phyloP scores from a whole-genome alignment of 2,888 invertebrate species.

The Acronicta aceris region DNA sequence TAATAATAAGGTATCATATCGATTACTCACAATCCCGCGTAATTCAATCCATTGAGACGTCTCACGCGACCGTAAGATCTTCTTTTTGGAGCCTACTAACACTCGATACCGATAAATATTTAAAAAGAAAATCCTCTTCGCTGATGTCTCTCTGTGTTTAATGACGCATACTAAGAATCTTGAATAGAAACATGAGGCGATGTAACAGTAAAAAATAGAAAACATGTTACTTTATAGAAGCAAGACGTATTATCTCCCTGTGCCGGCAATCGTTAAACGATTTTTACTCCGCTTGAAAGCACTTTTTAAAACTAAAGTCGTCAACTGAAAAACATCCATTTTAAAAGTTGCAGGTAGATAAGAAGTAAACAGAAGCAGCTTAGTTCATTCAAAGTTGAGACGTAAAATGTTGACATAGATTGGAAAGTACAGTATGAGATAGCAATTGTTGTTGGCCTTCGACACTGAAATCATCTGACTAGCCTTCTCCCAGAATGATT shows the following conservation, averaged over 20 bases:
- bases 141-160: conserved; percentile 33
- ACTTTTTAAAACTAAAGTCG: conserved; percentile 72
- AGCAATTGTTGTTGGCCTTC: neutral
- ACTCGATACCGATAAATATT: conserved; percentile 47
- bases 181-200: conserved; percentile 32
- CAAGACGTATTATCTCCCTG: conserved; percentile 41
- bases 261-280: conserved; percentile 60
- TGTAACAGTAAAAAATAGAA: conserved; percentile 18
- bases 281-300: conserved; percentile 68
- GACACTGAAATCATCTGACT: neutral
- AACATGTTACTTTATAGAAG: conserved; percentile 20
- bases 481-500: neutral
- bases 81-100: conserved; percentile 35
- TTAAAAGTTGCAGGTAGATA: conserved; percentile 72
- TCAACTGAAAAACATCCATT: conserved; percentile 74
- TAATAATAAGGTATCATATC: conserved; percentile 56
- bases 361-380: conserved; percentile 59
- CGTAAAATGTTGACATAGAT: conserved; percentile 57
- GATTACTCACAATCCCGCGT: conserved; percentile 49
- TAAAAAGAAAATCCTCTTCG: conserved; percentile 49
- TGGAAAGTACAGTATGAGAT: conserved; percentile 16
- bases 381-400: conserved; percentile 61
- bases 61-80: conserved; percentile 31
- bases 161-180: conserved; percentile 45
- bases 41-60: conserved; percentile 52